phyloP scores from a whole-genome alignment of 2,797 vertebrate genomes.

The Antrozous pallidus region DNA sequence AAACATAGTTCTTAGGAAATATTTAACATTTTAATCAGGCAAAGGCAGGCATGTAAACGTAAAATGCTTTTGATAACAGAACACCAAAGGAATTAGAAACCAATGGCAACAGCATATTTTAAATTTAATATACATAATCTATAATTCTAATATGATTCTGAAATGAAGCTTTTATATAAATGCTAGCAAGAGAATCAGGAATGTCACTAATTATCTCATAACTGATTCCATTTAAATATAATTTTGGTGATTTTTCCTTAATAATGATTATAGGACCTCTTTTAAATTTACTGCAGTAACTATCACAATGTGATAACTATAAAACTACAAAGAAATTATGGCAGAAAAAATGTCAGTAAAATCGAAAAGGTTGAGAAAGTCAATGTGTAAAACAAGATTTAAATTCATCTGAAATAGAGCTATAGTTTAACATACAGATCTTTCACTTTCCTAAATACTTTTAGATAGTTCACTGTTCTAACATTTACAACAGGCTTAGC shows the following conservation, averaged over 20 bases:
- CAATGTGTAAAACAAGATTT: not conserved
- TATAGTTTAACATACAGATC: not conserved
- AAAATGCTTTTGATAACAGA: not conserved
- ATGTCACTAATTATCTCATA: not conserved
- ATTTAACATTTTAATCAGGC: constrained; percentile 29
- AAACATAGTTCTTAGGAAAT: constrained; percentile 18
- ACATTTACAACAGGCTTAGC: constrained; percentile 25
- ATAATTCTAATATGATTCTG: constrained; percentile 31
- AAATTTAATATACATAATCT: constrained; percentile 28
- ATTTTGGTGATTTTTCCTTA: constrained; percentile 2
- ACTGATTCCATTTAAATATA: constrained; percentile 49
- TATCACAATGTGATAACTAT: not conserved
- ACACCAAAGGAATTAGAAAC: not conserved
- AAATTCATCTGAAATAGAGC: constrained; percentile 19
- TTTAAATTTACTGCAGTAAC: constrained; percentile 4
- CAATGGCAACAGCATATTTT: not conserved
- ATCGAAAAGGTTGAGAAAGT: constrained; percentile 6
- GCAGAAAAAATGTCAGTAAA: not conserved
- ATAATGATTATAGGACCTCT: not conserved
- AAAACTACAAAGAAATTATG: not conserved
- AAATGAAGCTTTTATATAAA: constrained; percentile 40
- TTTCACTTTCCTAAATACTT: constrained; percentile 38
- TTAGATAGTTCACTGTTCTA: not conserved
- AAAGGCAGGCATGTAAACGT: not conserved
- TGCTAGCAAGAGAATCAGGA: not conserved